Evolutionary conservation across 53 echinoderm and acorn worm species (phyloP), one percentile per base, ranked within the genome.

Genomic region (Arbacia lixula): DNA sequence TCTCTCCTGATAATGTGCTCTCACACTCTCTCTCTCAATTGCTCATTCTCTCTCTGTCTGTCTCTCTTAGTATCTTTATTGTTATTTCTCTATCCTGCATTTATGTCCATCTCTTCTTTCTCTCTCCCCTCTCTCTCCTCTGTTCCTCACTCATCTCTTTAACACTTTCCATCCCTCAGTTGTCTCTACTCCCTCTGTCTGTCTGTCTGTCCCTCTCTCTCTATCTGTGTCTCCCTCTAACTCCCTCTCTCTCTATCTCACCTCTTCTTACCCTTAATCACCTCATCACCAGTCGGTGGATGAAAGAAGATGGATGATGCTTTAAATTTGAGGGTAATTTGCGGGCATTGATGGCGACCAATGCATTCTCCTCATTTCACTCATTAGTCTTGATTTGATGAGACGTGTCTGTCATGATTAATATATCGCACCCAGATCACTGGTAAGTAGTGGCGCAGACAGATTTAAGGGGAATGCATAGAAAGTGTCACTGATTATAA

Each of bases 61-160:
- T 10, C 14, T 14, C 14, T 46, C 49, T 14, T 10, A 10, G 14
- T 10, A 10, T 46, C 49, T 14, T 46, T 46, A 14, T 46, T n/a
- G n/a, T 10, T 46, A 46, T 10, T 46, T 46, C 49, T 14, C 14
- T 46, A 14, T 46, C 14, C 49, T 46, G 49, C 14, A 10, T 14
- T 46, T 14, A 46, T n/a, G n/a, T n/a, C n/a, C n/a, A n/a, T n/a
- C n/a, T n/a, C n/a, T n/a, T n/a, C 49, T 46, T 46, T 46, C 58
- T 57, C 58, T 21, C 22, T 57, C 58, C 12, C 58, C 58, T 57
- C 58, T 57, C 22, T 21, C 58, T 57, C n/a, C n/a, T 57, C 58
- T 57, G 5, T 17, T 57, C n/a, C n/a, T 57, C 5, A 12, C 22
- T 57, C 14, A 10, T 57, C 58, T 57, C n/a, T 57, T 57, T 57